Base-by-base conservation (phyloP, 92 coral and sea anemone genomes). In the Plumapathes pennacea region DNA sequence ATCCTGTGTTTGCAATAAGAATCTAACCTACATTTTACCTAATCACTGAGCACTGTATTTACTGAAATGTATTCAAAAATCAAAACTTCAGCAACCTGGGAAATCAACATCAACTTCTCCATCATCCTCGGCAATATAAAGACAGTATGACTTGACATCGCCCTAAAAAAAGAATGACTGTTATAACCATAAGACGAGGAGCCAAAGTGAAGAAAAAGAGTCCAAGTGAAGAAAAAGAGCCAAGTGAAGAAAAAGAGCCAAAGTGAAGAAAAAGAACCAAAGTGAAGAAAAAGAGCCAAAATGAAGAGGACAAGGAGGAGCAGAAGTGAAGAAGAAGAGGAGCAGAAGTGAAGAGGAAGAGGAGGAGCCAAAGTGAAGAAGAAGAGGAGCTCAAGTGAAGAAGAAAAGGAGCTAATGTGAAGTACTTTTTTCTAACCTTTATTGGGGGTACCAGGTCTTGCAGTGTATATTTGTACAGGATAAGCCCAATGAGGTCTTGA, bases 101-200 rank as follows among this genome's bases (percentile, higher is more conserved):
- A 92, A 82, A 23, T 91, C 97, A 13, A 58, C 60, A 32, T 92
- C 98, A 3, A 87, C 96, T 49, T 88, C 98, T 4, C 98, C 98
- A 52, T 92, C 98, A 32, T 92, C 98, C 64, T 92, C 98, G 25
- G 98, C 98, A 13, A 91, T 91, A 10, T 50, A 69, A n/a, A 92
- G 40, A 51, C 92, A 72, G 55, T 77, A 80, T 1, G 57, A 68
- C 29, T 80, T 82, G 46, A 85, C 65, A 45, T 81, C 82, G 36
- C 69, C 83, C 97, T 91, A 30, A 34, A 49, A 50, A 1, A 18
- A 28, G 23, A 39, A 14, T 11, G 23, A 38, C 15, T 24, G n/a
- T n/a, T n/a, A n/a, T n/a, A n/a, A n/a, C n/a, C n/a, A n/a, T n/a
- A n/a, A n/a, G n/a, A 61, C 6, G 8, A 34, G 32, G 24, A 39